Evolutionary conservation across 2,888 invertebrate species (phyloP), one percentile per base, ranked within the genome.

Genomic region (Netelia melanura): DNA sequence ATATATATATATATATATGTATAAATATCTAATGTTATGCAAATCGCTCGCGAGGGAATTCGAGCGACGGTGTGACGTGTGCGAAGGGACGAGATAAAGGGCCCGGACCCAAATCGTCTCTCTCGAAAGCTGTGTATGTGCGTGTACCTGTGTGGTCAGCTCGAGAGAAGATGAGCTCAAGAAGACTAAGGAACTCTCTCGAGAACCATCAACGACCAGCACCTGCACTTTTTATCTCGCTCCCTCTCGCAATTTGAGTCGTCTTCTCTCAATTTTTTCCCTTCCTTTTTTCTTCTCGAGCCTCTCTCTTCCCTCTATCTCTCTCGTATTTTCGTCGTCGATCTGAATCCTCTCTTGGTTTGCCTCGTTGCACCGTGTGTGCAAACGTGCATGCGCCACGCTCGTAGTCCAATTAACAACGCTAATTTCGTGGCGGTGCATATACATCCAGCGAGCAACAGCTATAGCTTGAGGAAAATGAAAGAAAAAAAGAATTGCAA

Each of bases 381-480:
- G 85, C 78, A 83, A 38, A 81, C 83, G 81, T 80, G 81, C 82
- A 84, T 87, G 86, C 86, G 79, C 81, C 84, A 80, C 72, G 81
- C 85, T 84, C 84, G 75, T 65, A 74, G 82, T 85, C 89, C 88
- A 89, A 89, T 89, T 89, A 89, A 88, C 87, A 81, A 88, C 87
- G 81, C 86, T 87, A 89, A 88, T 89, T 89, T 88, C 86, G 77
- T 78, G 74, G 71, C 75, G 76, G 74, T 71, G 72, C 70, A 64
- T 58, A 83, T 64, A 71, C 81, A 70, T 81, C 78, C 84, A 72
- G 43, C 80, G 68, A 48, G 71, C 71, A 65, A 43, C 74, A 17
- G 71, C 71, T 11, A 64, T 56, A 48, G 77, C 23, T 56, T 62
- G 64, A 44, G 67, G 77, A 74, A 23, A 65, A 43, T 61, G 71